Evolutionary conservation across 1,140 invertebrate species (phyloP).

Genomic region (Nylanderia fulva): DNA sequence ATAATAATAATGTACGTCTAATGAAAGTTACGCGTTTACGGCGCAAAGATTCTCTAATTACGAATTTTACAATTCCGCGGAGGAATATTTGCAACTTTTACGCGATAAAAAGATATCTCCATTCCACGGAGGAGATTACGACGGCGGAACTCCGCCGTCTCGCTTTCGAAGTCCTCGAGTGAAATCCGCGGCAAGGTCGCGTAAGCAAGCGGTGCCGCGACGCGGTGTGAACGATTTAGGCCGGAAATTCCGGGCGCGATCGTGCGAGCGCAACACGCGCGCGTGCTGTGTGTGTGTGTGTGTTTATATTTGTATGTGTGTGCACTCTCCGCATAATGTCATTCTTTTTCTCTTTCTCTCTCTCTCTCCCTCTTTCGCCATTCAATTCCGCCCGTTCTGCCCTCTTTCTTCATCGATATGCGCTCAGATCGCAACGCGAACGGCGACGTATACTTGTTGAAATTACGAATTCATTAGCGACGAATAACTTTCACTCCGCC

Average conservation of each 20-base stretch:
- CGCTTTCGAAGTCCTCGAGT: slow-evolving; percentile 70
- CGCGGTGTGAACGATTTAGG: slow-evolving; percentile 65
- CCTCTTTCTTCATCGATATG: slow-evolving; percentile 44
- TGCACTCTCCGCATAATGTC: slow-evolving; percentile 30
- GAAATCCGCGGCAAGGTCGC: slow-evolving; percentile 74
- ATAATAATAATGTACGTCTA: background rate
- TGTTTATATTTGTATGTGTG: too few species aligned
- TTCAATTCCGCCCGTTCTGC: background rate
- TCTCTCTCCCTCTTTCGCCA: background rate
- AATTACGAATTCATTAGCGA: slow-evolving; percentile 74
- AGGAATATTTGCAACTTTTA: background rate
- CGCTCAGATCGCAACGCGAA: slow-evolving; percentile 49
- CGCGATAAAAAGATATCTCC: background rate
- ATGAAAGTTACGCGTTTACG: background rate
- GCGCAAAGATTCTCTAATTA: background rate
- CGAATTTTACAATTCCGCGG: background rate
- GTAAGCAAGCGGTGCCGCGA: slow-evolving; percentile 24
- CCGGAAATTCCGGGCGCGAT: slow-evolving; percentile 73
- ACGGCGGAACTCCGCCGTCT: slow-evolving; percentile 15
- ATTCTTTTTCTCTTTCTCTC: slow-evolving; percentile 24
- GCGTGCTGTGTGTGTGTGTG: slow-evolving; percentile 41
- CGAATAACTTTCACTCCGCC: slow-evolving; percentile 71
- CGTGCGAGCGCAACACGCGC: slow-evolving; percentile 61
- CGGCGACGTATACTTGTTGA: slow-evolving; percentile 60
- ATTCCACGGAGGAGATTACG: background rate